Evolutionary conservation across 2,113 vertebrate genomes (phyloP), one percentile per base, ranked within the genome.

Genomic region (Caretta caretta): DNA sequence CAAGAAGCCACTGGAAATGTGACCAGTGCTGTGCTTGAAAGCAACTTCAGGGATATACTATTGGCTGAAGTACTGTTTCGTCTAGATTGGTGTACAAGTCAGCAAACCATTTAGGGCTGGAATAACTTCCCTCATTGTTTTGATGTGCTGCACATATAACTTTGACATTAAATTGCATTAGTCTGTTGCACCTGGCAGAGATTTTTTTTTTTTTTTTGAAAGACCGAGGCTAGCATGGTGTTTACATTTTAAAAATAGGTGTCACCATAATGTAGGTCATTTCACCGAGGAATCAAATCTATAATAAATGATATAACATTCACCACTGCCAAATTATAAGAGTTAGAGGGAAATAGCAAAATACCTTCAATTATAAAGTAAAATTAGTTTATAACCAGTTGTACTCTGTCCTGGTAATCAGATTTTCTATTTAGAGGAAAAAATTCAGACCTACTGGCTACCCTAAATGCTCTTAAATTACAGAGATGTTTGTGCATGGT

Each of bases 11-110:
- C 76, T 31, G 83, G 62, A 6, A 29, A 3, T 10, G 49, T 69
- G 12, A 9, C 57, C 3, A 83, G 11, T 62, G 65, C 7, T 4
- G 0, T 8, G 87, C 57, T 84, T 78, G 5, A 80, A 83, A 46
- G 10, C 17, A 89, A 17, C 2, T 65, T 1, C 16, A 49, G 0
- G n/a, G 13, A 46, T 50, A 62, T 1, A 72, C 25, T 2, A 12
- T 81, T 92, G 29, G 3, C 35, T 78, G 29, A 96, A 78, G 22
- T 27, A 46, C 8, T 19, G 3, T 27, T 86, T 3, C 7, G 42
- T 1, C 7, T 88, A 51, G 87, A 88, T 50, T 5, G 48, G 1
- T 11, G 1, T 35, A 82, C 2, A 53, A 57, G 2, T 0, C 8
- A 84, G 14, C 19, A 81, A 84, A 9, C 1, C 13, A 24, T 59